A percentile compares a stretch with the other conserved stretches of the same genome.
Conservation (phyloP, 1,140 invertebrate genomes). For the Drosophila azteca region DNA sequence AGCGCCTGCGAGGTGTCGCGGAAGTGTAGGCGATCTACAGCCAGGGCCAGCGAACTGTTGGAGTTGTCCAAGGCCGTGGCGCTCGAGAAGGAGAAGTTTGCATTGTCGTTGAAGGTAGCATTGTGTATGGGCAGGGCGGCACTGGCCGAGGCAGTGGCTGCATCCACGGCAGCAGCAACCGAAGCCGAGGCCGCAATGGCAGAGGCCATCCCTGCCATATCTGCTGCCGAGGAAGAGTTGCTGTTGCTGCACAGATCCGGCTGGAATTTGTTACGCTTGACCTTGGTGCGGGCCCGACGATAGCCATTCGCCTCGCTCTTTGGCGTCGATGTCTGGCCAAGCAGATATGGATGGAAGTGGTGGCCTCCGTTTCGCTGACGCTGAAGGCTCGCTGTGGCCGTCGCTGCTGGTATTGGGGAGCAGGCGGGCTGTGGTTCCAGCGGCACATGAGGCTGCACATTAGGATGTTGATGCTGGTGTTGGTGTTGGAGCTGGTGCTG, state of each 20-base stretch:
- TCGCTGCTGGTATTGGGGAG: slow-evolving; percentile 34
- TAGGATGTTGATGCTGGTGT: slow-evolving; percentile 20
- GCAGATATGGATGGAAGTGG: slow-evolving; percentile 74
- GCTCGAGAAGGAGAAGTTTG: slow-evolving; percentile 79
- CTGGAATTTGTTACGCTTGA: slow-evolving; percentile 64
- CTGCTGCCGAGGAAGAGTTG: slow-evolving; percentile 67
- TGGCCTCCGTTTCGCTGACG: slow-evolving; percentile 64
- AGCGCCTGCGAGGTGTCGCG: slow-evolving; percentile 56
- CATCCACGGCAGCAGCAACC: slow-evolving; percentile 4
- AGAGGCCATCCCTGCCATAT: slow-evolving; percentile 11
- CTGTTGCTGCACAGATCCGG: slow-evolving; percentile 67
- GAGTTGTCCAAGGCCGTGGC: slow-evolving; percentile 75
- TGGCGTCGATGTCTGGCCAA: slow-evolving; percentile 78
- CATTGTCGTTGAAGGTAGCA: slow-evolving; percentile 73
- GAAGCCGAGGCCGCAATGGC: slow-evolving; percentile 10
- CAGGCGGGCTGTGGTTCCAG: slow-evolving; percentile 16
- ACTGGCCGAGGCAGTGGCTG: slow-evolving; percentile 29
- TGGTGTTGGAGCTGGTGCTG: slow-evolving; percentile 16
- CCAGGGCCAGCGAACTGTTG: slow-evolving; percentile 72
- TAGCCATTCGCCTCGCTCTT: slow-evolving; percentile 63
- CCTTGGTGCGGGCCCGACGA: slow-evolving; percentile 57
- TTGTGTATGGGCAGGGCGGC: slow-evolving; percentile 33
- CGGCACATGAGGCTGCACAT: slow-evolving; percentile 16
- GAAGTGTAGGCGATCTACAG: slow-evolving; percentile 73
- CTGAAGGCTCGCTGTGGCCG: slow-evolving; percentile 2